These are phyloP conservation scores for Platygyra sinensis DNA, from an alignment of 64 coral and sea anemone genomes.

Conservation along the genomic window DNA sequence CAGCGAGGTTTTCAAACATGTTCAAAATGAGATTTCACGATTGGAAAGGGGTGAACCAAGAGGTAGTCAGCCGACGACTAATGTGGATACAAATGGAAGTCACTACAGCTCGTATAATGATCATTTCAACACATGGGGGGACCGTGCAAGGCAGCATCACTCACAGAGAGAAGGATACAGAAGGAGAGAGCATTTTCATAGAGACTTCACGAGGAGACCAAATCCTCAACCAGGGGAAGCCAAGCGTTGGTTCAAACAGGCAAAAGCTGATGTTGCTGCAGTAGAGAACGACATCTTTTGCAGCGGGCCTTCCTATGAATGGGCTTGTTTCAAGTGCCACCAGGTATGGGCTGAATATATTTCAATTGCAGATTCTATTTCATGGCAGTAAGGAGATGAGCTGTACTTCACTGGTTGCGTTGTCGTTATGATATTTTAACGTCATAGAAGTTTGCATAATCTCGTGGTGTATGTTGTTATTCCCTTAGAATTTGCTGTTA, in stretches of 20 bases:
- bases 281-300: conserved; percentile 26
- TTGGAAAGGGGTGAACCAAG: conserved; percentile 38
- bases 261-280: conserved; percentile 53
- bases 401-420: too few species aligned
- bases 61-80: not conserved
- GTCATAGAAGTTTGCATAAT: too few species aligned
- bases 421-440: too few species aligned
- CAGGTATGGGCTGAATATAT: conserved; percentile 38
- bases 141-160: conserved; percentile 14
- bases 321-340: conserved; percentile 80
- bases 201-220: not conserved
- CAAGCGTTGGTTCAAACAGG: conserved; percentile 76
- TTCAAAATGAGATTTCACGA: conserved; percentile 49
- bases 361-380: too few species aligned
- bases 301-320: conserved; percentile 55
- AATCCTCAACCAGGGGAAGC: conserved; percentile 43
- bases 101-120: too few species aligned
- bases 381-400: too few species aligned
- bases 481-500: too few species aligned
- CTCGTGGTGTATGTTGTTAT: too few species aligned
- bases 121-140: not conserved
- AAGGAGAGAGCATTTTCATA: conserved; percentile 3
- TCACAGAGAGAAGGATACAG: conserved; percentile 17
- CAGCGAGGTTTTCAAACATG: conserved; percentile 54
- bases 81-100: too few species aligned